phyloP scores from a whole-genome alignment of 2,888 invertebrate genomes.

The Apodemia duryi region DNA sequence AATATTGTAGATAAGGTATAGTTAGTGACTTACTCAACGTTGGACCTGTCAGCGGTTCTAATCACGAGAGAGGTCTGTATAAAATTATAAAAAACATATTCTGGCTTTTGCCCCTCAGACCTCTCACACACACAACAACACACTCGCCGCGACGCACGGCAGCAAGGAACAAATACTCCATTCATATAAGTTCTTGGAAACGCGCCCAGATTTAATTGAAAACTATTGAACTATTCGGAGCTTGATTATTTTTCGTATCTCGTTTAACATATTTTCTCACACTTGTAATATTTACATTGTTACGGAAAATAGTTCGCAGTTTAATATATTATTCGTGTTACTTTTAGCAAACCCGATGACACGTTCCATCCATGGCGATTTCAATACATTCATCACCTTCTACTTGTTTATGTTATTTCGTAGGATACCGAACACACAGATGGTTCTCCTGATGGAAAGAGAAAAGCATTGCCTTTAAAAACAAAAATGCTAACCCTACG shows the following conservation, averaged over 20 bases:
- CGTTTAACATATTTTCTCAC: background rate
- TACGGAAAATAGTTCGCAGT: background rate
- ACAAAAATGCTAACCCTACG: too few relatives aligned
- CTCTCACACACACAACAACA: background rate
- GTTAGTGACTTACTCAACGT: too few relatives aligned
- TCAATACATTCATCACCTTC: too few relatives aligned
- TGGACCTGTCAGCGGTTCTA: too few relatives aligned
- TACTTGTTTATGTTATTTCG: too few relatives aligned
- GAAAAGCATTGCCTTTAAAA: too few relatives aligned
- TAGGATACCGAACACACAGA: too few relatives aligned
- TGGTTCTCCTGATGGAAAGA: too few relatives aligned
- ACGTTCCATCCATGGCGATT: background rate
- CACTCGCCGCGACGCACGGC: background rate
- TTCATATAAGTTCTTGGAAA: conserved; percentile 8
- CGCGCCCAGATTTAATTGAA: conserved; percentile 12
- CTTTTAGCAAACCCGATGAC: background rate
- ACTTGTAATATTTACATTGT: background rate
- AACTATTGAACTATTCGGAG: conserved; percentile 2
- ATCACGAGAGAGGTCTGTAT: too few relatives aligned
- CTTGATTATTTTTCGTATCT: background rate
- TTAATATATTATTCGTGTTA: background rate
- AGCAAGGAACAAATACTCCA: background rate
- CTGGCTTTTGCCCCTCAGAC: background rate
- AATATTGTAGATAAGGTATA: too few relatives aligned
- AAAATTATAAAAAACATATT: background rate